Base-by-base conservation (phyloP, 2,113 vertebrate species). In the Anguilla japonica region DNA sequence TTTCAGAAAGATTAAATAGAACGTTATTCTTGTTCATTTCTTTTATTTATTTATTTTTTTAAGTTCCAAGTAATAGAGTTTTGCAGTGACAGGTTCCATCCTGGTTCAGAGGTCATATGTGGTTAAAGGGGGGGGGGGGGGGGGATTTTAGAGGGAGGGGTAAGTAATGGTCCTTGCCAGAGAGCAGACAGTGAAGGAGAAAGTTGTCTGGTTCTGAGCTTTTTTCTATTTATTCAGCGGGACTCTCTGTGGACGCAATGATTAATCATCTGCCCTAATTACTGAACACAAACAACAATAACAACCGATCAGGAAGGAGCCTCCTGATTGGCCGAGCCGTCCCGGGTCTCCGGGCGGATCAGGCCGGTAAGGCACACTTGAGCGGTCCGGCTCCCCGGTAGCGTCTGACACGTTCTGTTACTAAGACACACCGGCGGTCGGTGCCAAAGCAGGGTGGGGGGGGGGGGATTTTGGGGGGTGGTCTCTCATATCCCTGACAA, bases 251-350 rank as follows among this genome's bases (percentile, higher is more conserved):
- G 82, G 82, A 87, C 75, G 56, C 18, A 22, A 75, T 79, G 86
- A 87, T 87, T 87, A 87, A 87, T 84, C 86, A 84, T 80, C 86
- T 87, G 86, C 53, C 71, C 82, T 79, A 80, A 87, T 92, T 92
- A 93, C 87, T 91, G 79, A 86, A 93, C 82, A 91, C 89, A 90
- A 90, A 60, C 84, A 80, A 57, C 75, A 53, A 34, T 34, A 34
- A 80, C 71, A n/a, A 8, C 46, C 75, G 34, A 85, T 79, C 29
- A 9, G 41, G n/a, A 71, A 75, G n/a, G 16, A 79, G 34, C 34
- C 78, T 41, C 56, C 4, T 26, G 18, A 22, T 71, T 7, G 7
- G 18, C 67, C 16, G 13, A 7, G 3, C 63, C 43, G 60, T n/a
- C 26, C 34, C 22, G 50, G 75, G 22, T 57, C 71, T 85, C 50